A percentile compares a stretch with the other conserved stretches of the same genome.
phyloP scores from a whole-genome alignment of 2,113 vertebrate species.

The Strigops habroptila region DNA sequence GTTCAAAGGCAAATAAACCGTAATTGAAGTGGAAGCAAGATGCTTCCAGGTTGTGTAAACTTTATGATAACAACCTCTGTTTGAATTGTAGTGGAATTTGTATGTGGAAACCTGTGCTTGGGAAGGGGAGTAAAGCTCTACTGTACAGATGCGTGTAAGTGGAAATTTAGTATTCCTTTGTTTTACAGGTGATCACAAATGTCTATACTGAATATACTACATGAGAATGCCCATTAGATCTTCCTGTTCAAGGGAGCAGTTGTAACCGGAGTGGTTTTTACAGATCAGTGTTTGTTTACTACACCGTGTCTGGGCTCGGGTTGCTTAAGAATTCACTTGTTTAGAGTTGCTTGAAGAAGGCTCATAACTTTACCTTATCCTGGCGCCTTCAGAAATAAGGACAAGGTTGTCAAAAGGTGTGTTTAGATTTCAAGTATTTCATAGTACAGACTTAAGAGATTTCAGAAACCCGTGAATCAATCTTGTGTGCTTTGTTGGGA shows the following conservation, averaged over 20 bases:
- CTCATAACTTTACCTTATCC: background rate
- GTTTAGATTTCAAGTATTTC: background rate
- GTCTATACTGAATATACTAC: background rate
- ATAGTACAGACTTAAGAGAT: background rate
- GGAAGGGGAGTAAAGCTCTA: background rate
- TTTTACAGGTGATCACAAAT: background rate
- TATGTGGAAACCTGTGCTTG: background rate
- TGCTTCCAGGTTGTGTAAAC: background rate
- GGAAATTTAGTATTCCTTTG: background rate
- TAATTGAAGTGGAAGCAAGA: background rate
- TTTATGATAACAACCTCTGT: background rate
- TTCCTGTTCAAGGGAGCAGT: background rate
- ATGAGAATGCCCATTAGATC: background rate
- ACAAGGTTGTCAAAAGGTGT: background rate
- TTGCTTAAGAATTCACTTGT: background rate
- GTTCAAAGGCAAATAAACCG: background rate
- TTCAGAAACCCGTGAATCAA: background rate
- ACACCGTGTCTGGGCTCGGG: fast-evolving
- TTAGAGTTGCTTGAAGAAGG: background rate
- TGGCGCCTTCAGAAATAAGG: background rate
- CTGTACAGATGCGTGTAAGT: background rate
- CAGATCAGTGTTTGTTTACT: background rate
- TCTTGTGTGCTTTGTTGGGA: background rate
- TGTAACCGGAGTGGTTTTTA: background rate
- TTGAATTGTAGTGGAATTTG: background rate